These are phyloP conservation scores for rabbit (Oryctolagus cuniculus) DNA, from an alignment of 2,113 vertebrate species.

Conservation along the genomic window DNA sequence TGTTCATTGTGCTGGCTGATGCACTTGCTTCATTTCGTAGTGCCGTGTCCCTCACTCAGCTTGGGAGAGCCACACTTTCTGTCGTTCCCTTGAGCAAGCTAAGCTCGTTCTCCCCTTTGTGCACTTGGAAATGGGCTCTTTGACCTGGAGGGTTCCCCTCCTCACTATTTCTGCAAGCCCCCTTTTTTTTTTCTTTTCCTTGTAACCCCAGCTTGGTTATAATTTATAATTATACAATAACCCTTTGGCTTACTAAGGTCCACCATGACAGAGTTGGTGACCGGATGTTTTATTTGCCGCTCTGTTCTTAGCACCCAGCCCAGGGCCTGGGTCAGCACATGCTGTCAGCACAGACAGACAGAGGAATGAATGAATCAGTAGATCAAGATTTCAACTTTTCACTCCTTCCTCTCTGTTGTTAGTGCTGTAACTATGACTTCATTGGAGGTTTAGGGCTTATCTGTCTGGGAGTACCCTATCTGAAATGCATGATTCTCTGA, in stretches of 20 bases:
- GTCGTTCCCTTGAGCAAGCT: background rate
- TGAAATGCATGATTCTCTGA: conserved; percentile 47
- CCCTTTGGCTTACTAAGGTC: background rate
- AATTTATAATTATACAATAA: background rate
- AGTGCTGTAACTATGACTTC: background rate
- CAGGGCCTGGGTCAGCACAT: background rate
- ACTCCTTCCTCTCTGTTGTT: background rate
- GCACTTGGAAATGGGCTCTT: background rate
- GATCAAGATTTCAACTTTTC: background rate
- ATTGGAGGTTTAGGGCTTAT: conserved; percentile 25
- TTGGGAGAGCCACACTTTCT: background rate
- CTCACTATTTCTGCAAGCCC: background rate
- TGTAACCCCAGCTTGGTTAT: background rate
- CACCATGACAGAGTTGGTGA: background rate
- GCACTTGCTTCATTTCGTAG: background rate
- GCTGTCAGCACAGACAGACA: background rate
- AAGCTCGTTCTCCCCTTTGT: background rate
- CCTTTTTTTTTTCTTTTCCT: background rate
- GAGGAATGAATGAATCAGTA: background rate
- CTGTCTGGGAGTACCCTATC: conserved; percentile 4
- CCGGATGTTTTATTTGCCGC: background rate
- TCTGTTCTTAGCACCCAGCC: background rate
- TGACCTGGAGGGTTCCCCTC: background rate
- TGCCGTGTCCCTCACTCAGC: background rate
- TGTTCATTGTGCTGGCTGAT: background rate